These are phyloP conservation scores for Anabas testudineus DNA, from an alignment of 2,797 vertebrate genomes.

Conservation along the genomic window DNA sequence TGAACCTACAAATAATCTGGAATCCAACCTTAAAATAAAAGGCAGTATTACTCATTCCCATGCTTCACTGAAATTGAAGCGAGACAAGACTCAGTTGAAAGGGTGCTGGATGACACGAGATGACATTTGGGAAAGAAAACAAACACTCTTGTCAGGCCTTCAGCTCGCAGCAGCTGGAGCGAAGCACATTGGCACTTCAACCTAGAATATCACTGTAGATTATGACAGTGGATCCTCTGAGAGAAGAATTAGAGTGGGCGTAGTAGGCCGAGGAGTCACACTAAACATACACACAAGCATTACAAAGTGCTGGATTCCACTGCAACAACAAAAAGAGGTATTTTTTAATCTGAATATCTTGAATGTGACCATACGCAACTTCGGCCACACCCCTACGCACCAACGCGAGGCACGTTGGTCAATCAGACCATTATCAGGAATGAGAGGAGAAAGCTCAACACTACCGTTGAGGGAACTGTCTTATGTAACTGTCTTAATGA, in stretches of 20 bases:
- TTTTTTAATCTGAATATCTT: conserved; percentile 61
- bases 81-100: conserved; percentile 1
- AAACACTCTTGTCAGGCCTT: conserved; percentile 28
- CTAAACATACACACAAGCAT: conserved; percentile 36
- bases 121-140: conserved; percentile 21
- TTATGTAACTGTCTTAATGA: conserved; percentile 77
- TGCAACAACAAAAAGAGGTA: conserved; percentile 39
- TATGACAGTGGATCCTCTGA: conserved; percentile 28
- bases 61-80: background rate
- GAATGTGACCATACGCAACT: conserved; percentile 38
- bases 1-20: background rate
- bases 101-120: conserved; percentile 15
- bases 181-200: conserved; percentile 21
- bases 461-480: conserved; percentile 39
- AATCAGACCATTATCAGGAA: conserved; percentile 54
- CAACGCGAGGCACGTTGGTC: conserved; percentile 37
- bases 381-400: conserved; percentile 42
- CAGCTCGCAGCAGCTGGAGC: conserved; percentile 6
- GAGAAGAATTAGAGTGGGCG: conserved; percentile 25
- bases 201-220: conserved; percentile 16
- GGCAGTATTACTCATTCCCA: background rate
- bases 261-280: conserved; percentile 18
- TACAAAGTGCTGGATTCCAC: conserved; percentile 38
- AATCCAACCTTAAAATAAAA: background rate
- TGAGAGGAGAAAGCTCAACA: conserved; percentile 40